Percentiles rank a stretch among this genome's conserved stretches.
phyloP scores from a whole-genome alignment of 2,888 invertebrate genomes.

The Drosophila eohydei region DNA sequence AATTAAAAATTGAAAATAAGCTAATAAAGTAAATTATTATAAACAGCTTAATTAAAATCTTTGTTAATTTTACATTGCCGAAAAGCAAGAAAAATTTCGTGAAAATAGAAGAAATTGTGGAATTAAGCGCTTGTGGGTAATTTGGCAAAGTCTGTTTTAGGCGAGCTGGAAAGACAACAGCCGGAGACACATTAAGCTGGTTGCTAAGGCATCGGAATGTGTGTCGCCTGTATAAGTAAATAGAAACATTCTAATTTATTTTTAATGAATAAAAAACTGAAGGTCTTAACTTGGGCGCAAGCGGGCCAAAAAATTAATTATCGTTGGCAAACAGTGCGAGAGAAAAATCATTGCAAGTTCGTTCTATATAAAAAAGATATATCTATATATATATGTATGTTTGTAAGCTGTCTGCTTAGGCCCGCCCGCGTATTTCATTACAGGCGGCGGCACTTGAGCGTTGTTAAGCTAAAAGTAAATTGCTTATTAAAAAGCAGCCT shows the following conservation, averaged over 20 bases:
- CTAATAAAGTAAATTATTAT: neutral
- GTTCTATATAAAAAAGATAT: neutral
- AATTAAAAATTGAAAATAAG: neutral
- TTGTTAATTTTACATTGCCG: neutral
- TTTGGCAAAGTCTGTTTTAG: slow-evolving; percentile 16
- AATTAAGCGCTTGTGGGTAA: slow-evolving; percentile 20
- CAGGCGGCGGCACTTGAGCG: slow-evolving; percentile 60
- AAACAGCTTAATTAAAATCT: neutral
- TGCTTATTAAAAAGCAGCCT: slow-evolving; percentile 74
- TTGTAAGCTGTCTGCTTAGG: slow-evolving; percentile 57
- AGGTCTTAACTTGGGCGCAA: slow-evolving; percentile 60
- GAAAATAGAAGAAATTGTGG: neutral
- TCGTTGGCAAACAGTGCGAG: slow-evolving; percentile 63
- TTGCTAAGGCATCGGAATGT: slow-evolving; percentile 23
- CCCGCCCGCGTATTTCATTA: slow-evolving; percentile 67
- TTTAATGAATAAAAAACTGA: slow-evolving; percentile 69
- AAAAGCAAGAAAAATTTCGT: neutral
- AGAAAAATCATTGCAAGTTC: slow-evolving; percentile 53
- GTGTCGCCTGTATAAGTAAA: slow-evolving; percentile 29
- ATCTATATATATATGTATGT: neutral
- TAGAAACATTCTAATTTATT: slow-evolving; percentile 71
- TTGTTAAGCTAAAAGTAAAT: slow-evolving; percentile 76
- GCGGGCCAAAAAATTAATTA: slow-evolving; percentile 70
- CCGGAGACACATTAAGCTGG: slow-evolving; percentile 8
- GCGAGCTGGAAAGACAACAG: slow-evolving; percentile 1